Base-by-base conservation (phyloP, 2,113 vertebrate genomes). In the Hippocampus comes region DNA sequence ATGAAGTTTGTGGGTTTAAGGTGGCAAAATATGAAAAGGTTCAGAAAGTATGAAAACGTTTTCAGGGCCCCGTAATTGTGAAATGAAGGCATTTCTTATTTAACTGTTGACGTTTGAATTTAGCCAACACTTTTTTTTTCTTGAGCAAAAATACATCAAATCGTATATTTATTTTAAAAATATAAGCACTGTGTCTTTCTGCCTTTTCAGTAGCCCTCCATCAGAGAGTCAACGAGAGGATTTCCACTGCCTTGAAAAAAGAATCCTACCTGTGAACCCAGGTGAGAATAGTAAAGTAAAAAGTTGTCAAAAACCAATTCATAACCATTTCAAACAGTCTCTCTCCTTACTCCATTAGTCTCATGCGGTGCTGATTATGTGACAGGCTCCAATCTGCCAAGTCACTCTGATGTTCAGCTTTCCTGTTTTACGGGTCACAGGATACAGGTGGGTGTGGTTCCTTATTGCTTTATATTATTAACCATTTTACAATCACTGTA, bases 301-400 rank as follows among this genome's bases (percentile, higher is more conserved):
- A 66, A 9, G 23, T 46, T 25, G 14, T 18, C 63, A 23, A 15
- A 43, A 43, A 23, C 7, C 63, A 8, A 65, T 38, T 38, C 34
- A 65, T 11, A 65, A 15, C 12, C 4, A 20, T 61, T 61, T 34
- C 17, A 63, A 34, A n/a, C 41, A 21, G 4, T 12, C 9, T 60
- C 5, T 57, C 48, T 64, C 1, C 42, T 66, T 56, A 55, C 43
- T 2, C 71, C 61, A 5, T 27, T 79, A 38, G 70, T 89, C 56
- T 85, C 95, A 78, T 78, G 84, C 59, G 97, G 97, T 27, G 93
- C 93, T 0, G 96, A 98, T 83, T 96, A 93, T 11, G 95, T 98
- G 80, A 95, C 94, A 0, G 97, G 96, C 15, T 98, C 97, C n/a
- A 98, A 95, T 56, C 93, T 99, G 63, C 96, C 97, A 5, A 98